phyloP scores from a whole-genome alignment of 2,113 vertebrate species.

The Plecotus auritus region DNA sequence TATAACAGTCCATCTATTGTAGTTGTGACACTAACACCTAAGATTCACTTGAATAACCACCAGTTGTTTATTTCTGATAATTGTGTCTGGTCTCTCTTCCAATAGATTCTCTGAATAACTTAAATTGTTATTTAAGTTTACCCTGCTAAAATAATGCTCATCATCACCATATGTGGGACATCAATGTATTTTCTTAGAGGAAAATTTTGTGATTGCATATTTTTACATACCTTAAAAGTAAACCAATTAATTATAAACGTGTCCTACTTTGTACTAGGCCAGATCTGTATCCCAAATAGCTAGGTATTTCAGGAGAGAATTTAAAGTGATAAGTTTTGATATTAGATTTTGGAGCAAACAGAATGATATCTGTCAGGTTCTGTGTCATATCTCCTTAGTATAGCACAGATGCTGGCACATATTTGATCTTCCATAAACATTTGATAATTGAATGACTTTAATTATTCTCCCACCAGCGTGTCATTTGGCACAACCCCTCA shows the following conservation, averaged over 20 bases:
- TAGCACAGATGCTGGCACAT: background rate
- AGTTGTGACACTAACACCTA: background rate
- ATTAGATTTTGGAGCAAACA: background rate
- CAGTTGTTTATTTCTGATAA: background rate
- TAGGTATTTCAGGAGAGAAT: background rate
- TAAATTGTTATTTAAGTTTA: background rate
- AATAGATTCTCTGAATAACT: background rate
- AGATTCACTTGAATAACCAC: background rate
- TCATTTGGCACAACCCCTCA: background rate
- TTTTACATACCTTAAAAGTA: background rate
- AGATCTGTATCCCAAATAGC: background rate
- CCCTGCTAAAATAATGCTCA: background rate
- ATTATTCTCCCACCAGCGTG: background rate
- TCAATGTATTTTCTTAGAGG: background rate
- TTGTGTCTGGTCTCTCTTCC: background rate
- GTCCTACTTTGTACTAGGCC: background rate
- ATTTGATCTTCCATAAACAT: background rate
- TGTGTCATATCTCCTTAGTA: background rate
- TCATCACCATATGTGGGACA: background rate
- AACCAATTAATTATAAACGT: background rate
- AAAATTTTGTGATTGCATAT: background rate
- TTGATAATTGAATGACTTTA: conserved; percentile 19
- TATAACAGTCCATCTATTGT: background rate
- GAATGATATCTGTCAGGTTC: background rate
- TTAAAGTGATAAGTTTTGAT: background rate